phyloP scores from a whole-genome alignment of 2,113 vertebrate species.

The Tinamus guttatus region DNA sequence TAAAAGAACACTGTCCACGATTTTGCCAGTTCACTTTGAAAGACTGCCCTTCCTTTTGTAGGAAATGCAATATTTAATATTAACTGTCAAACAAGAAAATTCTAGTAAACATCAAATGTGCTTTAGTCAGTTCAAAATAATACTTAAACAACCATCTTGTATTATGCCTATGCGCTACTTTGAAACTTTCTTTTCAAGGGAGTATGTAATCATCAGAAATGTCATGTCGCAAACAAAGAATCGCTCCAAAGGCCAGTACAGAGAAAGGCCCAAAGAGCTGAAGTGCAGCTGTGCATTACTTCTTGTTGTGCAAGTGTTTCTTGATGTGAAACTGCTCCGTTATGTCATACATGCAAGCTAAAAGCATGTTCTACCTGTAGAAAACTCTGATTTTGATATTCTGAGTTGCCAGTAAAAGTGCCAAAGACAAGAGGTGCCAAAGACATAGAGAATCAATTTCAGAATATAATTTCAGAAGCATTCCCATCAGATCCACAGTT shows the following conservation, averaged over 20 bases:
- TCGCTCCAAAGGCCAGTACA: not conserved
- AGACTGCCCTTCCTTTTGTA: not conserved
- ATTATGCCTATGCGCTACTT: not conserved
- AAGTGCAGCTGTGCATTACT: not conserved
- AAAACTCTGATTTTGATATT: not conserved
- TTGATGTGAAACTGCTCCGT: not conserved
- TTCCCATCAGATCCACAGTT: not conserved
- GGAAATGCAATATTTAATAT: not conserved
- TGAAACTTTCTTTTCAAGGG: not conserved
- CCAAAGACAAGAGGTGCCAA: not conserved
- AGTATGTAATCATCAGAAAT: not conserved
- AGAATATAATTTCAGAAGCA: not conserved
- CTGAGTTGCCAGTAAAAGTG: not conserved
- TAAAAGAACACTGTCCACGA: not conserved
- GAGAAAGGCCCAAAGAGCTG: not conserved
- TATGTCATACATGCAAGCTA: not conserved
- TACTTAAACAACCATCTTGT: not conserved
- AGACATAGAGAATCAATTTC: not conserved
- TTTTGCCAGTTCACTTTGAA: conserved; percentile 8
- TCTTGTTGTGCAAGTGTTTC: not conserved
- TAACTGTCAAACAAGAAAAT: not conserved
- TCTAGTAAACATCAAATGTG: not conserved
- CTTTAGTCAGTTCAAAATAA: not conserved
- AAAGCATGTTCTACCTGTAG: not conserved
- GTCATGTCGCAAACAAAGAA: not conserved